Conservation (phyloP, 2,888 invertebrate species). For the Brachycybe producta region DNA sequence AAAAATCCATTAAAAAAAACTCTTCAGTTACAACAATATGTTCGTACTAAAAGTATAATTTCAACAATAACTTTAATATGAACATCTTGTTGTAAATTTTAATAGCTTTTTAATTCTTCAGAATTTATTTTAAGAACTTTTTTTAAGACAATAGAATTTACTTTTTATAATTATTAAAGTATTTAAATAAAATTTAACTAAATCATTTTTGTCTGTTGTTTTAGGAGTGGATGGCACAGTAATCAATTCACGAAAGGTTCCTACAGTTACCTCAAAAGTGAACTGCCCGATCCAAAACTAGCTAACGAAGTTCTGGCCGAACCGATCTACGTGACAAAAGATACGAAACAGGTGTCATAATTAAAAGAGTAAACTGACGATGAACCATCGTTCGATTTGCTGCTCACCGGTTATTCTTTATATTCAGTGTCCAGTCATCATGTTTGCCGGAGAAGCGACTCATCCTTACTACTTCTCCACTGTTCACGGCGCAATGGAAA, state of each 20-base stretch:
- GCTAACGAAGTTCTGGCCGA: background rate
- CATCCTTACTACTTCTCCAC: constrained; percentile 44
- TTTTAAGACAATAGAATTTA: constrained; percentile 33
- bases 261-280: constrained; percentile 42
- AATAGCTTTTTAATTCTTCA: too few relatives aligned
- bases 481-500: constrained; percentile 59
- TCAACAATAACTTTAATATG: too few relatives aligned
- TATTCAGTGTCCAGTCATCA: constrained; percentile 20
- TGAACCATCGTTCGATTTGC: background rate
- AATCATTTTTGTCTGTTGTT: constrained; percentile 19
- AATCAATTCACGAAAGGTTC: constrained; percentile 57
- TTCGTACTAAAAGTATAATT: too few relatives aligned
- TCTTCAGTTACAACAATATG: too few relatives aligned
- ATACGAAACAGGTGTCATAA: background rate
- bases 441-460: constrained; percentile 34
- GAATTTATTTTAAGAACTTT: too few relatives aligned
- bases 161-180: background rate
- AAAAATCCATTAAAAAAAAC: too few relatives aligned
- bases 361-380: background rate
- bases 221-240: constrained; percentile 55
- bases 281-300: background rate
- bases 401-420: background rate
- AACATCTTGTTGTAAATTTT: too few relatives aligned
- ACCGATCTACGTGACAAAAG: background rate
- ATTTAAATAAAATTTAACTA: background rate